Percentiles rank a stretch among this genome's conserved stretches.
Evolutionary conservation across 2,888 invertebrate genomes (phyloP).

Genomic region (Helobdella robusta): DNA sequence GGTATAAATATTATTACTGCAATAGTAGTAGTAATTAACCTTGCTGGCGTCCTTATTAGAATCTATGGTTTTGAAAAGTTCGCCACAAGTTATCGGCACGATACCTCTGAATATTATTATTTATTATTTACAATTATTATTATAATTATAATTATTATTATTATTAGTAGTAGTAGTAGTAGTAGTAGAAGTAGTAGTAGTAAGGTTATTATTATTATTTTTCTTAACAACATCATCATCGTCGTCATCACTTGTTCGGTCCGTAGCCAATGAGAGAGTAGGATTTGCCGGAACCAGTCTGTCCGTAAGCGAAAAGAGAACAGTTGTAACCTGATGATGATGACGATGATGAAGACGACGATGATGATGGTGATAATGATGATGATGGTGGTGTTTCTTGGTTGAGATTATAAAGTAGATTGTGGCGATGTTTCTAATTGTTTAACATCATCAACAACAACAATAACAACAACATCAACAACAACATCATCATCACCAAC

Average conservation of each 20-base stretch:
- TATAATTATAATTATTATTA: not conserved
- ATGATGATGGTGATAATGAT: not conserved
- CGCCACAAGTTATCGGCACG: constrained; percentile 50
- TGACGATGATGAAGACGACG: too few relatives aligned
- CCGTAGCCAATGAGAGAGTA: constrained; percentile 50
- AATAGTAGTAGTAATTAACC: constrained; percentile 38
- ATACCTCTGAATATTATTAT: constrained; percentile 43
- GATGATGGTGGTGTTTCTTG: not conserved
- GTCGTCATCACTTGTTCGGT: constrained; percentile 32
- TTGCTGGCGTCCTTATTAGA: constrained; percentile 40
- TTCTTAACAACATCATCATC: not conserved
- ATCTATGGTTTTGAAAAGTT: constrained; percentile 47
- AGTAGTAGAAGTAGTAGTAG: not conserved
- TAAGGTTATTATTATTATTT: not conserved
- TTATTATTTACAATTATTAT: not conserved
- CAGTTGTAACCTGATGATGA: constrained; percentile 47
- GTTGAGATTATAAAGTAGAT: too few relatives aligned
- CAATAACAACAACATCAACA: not conserved
- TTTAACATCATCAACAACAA: not conserved
- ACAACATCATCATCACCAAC: too few relatives aligned
- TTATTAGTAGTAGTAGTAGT: not conserved
- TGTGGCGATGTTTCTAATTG: not conserved
- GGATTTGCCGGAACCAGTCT: constrained; percentile 50
- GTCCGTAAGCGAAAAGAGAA: constrained; percentile 50
- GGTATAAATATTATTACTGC: too few relatives aligned